These are phyloP conservation scores for Pomacea maculata DNA, from an alignment of 1,140 invertebrate species.

Conservation along the genomic window DNA sequence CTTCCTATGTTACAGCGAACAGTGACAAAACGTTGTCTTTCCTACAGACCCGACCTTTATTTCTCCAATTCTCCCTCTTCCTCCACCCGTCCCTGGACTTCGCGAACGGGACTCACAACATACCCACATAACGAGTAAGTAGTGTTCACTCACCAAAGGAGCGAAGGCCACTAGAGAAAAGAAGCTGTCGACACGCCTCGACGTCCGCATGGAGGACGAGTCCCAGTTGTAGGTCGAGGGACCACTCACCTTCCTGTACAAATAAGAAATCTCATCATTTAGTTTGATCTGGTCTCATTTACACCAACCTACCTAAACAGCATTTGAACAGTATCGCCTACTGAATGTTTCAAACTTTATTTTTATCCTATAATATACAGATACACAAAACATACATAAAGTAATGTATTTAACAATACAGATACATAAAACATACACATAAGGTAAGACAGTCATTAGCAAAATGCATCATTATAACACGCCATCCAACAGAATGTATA, in stretches of 20 bases:
- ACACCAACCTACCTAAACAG: no score
- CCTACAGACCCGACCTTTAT: no score
- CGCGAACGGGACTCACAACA: background rate
- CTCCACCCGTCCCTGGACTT: no score
- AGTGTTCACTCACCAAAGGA: constrained; percentile 14
- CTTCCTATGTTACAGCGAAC: no score
- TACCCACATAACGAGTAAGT: background rate
- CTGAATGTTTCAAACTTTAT: no score
- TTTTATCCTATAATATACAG: background rate
- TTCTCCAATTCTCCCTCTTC: no score
- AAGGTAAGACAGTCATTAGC: background rate
- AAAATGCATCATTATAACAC: background rate
- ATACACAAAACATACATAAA: background rate
- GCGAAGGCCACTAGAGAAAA: constrained; percentile 9
- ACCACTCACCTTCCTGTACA: constrained; percentile 18
- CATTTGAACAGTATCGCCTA: no score
- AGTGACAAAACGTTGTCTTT: no score
- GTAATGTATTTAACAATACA: no score
- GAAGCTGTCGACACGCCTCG: constrained; percentile 7
- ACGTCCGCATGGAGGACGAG: constrained; percentile 9
- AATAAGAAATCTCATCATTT: no score
- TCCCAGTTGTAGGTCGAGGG: constrained; percentile 2
- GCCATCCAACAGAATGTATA: background rate
- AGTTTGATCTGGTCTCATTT: no score
- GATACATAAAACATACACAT: background rate